Evolutionary conservation across 1,140 invertebrate genomes (phyloP), one percentile per base, ranked within the genome.

Genomic region (Copidosoma floridanum): DNA sequence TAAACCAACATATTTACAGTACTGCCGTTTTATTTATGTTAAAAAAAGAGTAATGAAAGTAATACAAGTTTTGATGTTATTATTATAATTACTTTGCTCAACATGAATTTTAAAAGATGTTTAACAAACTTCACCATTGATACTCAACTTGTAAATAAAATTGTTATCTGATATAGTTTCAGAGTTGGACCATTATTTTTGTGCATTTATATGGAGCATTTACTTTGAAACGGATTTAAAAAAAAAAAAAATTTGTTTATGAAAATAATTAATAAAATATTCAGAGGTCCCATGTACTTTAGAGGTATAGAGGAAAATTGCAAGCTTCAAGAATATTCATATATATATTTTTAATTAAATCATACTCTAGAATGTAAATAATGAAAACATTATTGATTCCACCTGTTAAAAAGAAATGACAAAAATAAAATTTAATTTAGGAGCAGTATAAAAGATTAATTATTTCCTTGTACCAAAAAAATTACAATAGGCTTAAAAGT

Each of bases 351-450:
- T 41, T 2, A 44, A 44, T 3, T 20, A 37, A 50, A 11, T 64
- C 61, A 60, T 70, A 70, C 64, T 66, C 68, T 71, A 63, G 67
- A 69, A 50, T 75, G 70, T 73, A 74, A 63, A 75, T 75, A 73
- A 64, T 73, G 72, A 72, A 72, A 72, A 71, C 63, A 73, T n/a
- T 72, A 61, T 69, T 70, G 37, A 65, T 66, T 67, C n/a, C 63
- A 66, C 41, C 38, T 69, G 64, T 54, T 66, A 56, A 57, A 65
- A 63, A 62, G 57, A 66, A 64, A 67, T n/a, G 46, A 68, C 62
- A 63, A 52, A 64, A 68, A 73, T 74, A 72, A 74, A 74, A 48
- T 73, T 72, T 70, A 73, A 64, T 74, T 76, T 73, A 69, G 65
- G 73, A 71, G 0, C 65, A 67, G 35, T 60, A 37, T 41, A 59